Conservation (phyloP, 2,888 invertebrate genomes). For the Patella ulyssiponensis region DNA sequence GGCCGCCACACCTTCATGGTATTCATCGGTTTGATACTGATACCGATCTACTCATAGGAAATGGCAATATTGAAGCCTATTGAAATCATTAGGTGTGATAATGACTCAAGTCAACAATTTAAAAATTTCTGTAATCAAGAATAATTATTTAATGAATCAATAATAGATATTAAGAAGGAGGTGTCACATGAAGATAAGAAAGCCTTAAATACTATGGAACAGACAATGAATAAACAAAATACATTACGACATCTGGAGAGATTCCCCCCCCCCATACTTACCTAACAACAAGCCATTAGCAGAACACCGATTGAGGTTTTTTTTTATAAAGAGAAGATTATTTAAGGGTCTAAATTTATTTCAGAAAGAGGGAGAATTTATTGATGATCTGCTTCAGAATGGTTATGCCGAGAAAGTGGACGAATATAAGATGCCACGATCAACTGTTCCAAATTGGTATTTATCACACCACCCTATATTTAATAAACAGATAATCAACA, state of each 20-base stretch:
- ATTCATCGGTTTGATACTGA: too few relatives aligned
- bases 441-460: conserved; percentile 25
- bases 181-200: conserved; percentile 80
- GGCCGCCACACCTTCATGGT: too few relatives aligned
- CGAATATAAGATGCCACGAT: background rate
- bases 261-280: background rate
- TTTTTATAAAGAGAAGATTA: conserved; percentile 17
- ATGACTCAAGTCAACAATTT: conserved; percentile 88
- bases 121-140: conserved; percentile 74
- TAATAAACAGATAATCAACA: conserved; percentile 17
- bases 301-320: background rate
- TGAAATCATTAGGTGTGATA: conserved; percentile 75
- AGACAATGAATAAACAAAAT: background rate
- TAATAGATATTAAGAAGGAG: conserved; percentile 85
- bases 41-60: too few relatives aligned
- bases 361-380: conserved; percentile 17
- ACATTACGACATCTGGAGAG: conserved; percentile 12
- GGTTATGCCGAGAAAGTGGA: conserved; percentile 5
- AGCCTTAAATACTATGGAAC: conserved; percentile 21
- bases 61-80: too few relatives aligned
- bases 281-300: conserved; percentile 10
- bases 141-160: background rate
- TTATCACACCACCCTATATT: conserved; percentile 27
- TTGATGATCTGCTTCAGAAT: conserved; percentile 12
- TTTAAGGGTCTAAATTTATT: conserved; percentile 4